Conservation (phyloP, 2,113 vertebrate genomes). For the Tamias sibiricus region DNA sequence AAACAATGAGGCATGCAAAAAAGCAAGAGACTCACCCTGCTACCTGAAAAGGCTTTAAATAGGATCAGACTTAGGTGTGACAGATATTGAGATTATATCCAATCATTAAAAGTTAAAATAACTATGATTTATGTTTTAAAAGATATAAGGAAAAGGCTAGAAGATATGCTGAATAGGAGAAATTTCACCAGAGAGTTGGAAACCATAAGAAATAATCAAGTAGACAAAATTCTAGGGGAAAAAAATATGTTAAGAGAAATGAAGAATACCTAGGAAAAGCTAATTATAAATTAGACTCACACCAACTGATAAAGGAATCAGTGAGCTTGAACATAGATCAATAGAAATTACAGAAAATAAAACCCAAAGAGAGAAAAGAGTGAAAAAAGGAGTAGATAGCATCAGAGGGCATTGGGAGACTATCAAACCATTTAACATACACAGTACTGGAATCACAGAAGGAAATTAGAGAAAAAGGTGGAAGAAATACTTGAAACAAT, state of each 20-base stretch:
- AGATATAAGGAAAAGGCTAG: not conserved
- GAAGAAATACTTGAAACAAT: not conserved
- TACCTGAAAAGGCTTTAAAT: not conserved
- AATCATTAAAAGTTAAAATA: slow-evolving; percentile 7
- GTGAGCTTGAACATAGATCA: not conserved
- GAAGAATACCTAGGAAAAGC: not conserved
- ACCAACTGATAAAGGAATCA: not conserved
- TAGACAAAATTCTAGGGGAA: not conserved
- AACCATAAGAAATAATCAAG: not conserved
- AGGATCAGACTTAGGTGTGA: not conserved
- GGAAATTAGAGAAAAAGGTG: not conserved
- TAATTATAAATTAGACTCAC: not conserved
- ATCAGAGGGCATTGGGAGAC: not conserved
- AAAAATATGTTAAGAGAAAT: not conserved
- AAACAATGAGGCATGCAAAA: not conserved
- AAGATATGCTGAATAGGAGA: not conserved
- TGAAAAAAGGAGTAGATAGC: not conserved
- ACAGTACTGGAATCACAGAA: not conserved
- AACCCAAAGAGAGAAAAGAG: not conserved
- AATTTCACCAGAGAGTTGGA: not conserved
- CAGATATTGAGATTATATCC: not conserved
- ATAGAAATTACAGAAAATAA: not conserved
- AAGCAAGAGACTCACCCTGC: not conserved
- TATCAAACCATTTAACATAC: not conserved
- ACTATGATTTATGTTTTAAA: slow-evolving; percentile 29